Evolutionary conservation across 2,888 invertebrate genomes (phyloP).

Genomic region (Acrobeloides nanus): DNA sequence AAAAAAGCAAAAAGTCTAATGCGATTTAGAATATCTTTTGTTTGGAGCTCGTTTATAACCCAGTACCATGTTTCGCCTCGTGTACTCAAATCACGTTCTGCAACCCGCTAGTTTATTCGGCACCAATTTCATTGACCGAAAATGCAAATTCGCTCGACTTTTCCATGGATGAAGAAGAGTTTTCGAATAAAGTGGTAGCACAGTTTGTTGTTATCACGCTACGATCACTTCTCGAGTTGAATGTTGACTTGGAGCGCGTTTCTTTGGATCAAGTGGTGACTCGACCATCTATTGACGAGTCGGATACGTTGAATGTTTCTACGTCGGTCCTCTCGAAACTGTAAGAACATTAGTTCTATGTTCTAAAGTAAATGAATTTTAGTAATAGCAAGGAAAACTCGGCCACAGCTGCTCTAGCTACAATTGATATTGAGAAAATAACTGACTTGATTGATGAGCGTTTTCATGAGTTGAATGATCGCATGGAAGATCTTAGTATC

Average conservation of each 20-base stretch:
- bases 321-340: no score
- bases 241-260: slow-evolving; percentile 24
- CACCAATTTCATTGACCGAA: slow-evolving; percentile 21
- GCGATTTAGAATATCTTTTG: slow-evolving; percentile 67
- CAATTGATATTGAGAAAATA: no score
- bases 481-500: slow-evolving; percentile 3
- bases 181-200: slow-evolving; percentile 9
- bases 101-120: slow-evolving; percentile 22
- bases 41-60: slow-evolving; percentile 55
- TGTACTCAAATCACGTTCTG: slow-evolving; percentile 26
- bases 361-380: no score
- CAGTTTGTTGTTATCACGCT: slow-evolving; percentile 26
- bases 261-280: no score
- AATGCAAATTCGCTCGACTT: slow-evolving; percentile 16
- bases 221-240: slow-evolving; percentile 24
- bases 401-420: not conserved
- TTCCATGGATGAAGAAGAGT: slow-evolving; percentile 25
- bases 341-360: no score
- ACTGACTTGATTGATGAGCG: slow-evolving; percentile 5
- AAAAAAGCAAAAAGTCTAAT: not conserved
- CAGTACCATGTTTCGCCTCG: slow-evolving; percentile 25
- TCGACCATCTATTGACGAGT: no score
- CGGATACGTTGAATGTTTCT: no score
- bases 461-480: slow-evolving; percentile 2
- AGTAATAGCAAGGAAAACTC: not conserved